phyloP scores from a whole-genome alignment of 2,888 invertebrate genomes.

The Seira ritae region DNA sequence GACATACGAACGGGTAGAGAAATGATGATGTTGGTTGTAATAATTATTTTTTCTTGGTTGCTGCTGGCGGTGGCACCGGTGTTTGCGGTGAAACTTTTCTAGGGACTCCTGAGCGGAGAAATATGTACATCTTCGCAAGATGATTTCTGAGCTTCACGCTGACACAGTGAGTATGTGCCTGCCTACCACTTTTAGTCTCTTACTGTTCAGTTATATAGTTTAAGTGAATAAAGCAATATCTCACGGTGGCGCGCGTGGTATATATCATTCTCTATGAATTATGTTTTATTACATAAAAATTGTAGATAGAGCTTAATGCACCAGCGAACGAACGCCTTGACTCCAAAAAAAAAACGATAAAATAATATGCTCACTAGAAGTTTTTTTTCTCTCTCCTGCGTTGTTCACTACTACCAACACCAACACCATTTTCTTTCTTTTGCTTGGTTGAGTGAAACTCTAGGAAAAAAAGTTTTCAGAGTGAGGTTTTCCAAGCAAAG shows the following conservation, averaged over 20 bases:
- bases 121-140: background rate
- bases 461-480: slow-evolving; percentile 38
- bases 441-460: slow-evolving; percentile 39
- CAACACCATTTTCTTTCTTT: slow-evolving; percentile 16
- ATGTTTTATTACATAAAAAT: slow-evolving; percentile 34
- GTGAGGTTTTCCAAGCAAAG: background rate
- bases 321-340: slow-evolving; percentile 15
- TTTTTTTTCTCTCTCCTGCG: slow-evolving; percentile 11
- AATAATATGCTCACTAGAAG: slow-evolving; percentile 19
- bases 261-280: slow-evolving; percentile 44
- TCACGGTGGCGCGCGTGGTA: slow-evolving; percentile 20
- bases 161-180: background rate
- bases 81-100: slow-evolving; percentile 12
- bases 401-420: slow-evolving; percentile 7
- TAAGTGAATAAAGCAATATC: slow-evolving; percentile 23
- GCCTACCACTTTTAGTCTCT: background rate
- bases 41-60: slow-evolving; percentile 6
- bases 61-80: slow-evolving; percentile 3
- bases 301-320: slow-evolving; percentile 24
- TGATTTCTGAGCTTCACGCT: background rate
- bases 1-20: background rate
- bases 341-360: slow-evolving; percentile 24
- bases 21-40: slow-evolving; percentile 7
- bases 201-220: background rate
- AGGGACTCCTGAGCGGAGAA: background rate